Conservation (phyloP, 2,888 invertebrate species). For the Papilio gigon region DNA sequence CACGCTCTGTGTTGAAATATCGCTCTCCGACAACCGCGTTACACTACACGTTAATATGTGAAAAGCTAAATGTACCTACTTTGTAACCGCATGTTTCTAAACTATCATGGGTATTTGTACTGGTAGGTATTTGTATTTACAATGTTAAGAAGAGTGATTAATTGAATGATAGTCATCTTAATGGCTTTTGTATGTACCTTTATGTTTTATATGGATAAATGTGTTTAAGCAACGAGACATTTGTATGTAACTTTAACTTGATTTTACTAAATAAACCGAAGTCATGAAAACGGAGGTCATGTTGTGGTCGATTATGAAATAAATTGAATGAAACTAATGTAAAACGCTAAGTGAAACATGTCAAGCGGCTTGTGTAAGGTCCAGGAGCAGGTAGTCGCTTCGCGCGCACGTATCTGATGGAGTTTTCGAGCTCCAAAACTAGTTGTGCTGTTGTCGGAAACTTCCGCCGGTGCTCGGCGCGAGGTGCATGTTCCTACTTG, state of each 20-base stretch:
- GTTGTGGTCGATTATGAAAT: background rate
- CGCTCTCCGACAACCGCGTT: conserved; percentile 53
- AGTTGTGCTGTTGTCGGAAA: conserved; percentile 77
- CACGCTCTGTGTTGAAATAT: conserved; percentile 68
- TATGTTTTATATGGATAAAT: too few species aligned
- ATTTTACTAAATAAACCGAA: too few species aligned
- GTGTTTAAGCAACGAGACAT: too few species aligned
- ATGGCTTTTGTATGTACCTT: background rate
- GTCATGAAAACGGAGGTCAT: too few species aligned
- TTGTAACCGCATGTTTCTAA: conserved; percentile 1
- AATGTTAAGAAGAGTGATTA: background rate
- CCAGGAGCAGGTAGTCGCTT: conserved; percentile 68
- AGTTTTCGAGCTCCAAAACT: conserved; percentile 80
- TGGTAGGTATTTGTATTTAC: background rate
- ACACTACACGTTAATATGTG: conserved; percentile 51
- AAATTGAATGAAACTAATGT: background rate
- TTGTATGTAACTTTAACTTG: too few species aligned
- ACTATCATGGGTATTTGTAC: background rate
- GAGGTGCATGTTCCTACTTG: conserved; percentile 69
- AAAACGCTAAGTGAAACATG: conserved; percentile 45
- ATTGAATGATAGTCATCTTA: background rate
- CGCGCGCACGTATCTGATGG: conserved; percentile 77
- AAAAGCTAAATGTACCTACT: conserved; percentile 43
- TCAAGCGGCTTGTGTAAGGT: conserved; percentile 47
- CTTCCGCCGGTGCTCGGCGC: conserved; percentile 68